Evolutionary conservation across 2,888 invertebrate genomes (phyloP).

Genomic region (Microplitis manilae): DNA sequence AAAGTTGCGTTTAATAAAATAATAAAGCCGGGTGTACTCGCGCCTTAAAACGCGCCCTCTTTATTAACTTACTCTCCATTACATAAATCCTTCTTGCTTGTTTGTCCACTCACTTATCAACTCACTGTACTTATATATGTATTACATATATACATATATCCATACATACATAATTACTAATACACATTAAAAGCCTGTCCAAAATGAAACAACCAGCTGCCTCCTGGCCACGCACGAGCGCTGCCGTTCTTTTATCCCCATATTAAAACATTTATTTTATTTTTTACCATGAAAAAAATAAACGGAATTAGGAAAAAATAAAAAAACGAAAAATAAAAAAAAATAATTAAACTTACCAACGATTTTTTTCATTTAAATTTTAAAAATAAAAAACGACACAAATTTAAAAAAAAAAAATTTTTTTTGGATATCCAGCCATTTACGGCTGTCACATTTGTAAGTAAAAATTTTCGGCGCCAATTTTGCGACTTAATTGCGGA

Average conservation of each 20-base stretch:
- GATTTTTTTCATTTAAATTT: background rate
- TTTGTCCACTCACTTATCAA: constrained; percentile 12
- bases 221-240: constrained; percentile 39
- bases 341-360: background rate
- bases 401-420: background rate
- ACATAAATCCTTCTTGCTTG: background rate
- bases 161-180: background rate
- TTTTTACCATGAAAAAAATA: constrained; percentile 22
- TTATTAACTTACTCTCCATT: background rate
- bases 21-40: constrained; percentile 11
- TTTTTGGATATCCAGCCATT: background rate
- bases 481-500: background rate
- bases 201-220: constrained; percentile 29
- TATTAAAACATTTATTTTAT: background rate
- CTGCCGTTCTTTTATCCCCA: constrained; percentile 32
- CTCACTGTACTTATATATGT: background rate
- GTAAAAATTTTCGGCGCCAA: constrained; percentile 28
- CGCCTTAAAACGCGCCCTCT: constrained; percentile 6
- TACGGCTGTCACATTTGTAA: constrained; percentile 8
- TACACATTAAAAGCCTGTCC: background rate
- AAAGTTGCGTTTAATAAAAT: background rate
- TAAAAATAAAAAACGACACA: background rate
- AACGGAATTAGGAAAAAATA: constrained; percentile 14
- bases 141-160: constrained; percentile 6
- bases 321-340: background rate